These are phyloP conservation scores for Leptopilina clavipes DNA, from an alignment of 1,140 invertebrate species.

Conservation along the genomic window DNA sequence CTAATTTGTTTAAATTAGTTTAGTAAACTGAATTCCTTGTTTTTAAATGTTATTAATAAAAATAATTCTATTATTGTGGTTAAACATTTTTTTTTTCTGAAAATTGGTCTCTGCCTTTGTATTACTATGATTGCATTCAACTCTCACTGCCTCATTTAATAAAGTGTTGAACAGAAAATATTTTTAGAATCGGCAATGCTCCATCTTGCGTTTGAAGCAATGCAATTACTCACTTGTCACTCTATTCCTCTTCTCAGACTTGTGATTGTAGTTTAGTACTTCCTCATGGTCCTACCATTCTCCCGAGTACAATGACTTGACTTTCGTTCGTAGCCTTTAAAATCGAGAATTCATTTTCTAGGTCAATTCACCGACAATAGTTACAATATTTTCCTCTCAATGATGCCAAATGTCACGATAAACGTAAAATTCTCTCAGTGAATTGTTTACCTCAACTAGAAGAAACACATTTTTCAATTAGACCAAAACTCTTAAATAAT, in stretches of 20 bases:
- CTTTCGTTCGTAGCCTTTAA: constrained; percentile 20
- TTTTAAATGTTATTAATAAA: too few relatives aligned
- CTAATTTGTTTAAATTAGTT: too few relatives aligned
- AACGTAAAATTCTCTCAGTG: neutral
- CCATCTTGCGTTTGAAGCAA: constrained; percentile 40
- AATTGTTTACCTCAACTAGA: neutral
- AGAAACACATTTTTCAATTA: neutral
- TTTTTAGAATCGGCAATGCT: constrained; percentile 48
- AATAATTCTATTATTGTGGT: too few relatives aligned
- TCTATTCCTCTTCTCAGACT: constrained; percentile 23
- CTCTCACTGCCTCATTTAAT: neutral
- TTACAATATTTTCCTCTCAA: neutral
- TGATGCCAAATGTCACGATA: neutral
- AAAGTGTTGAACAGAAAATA: constrained; percentile 34
- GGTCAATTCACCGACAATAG: neutral
- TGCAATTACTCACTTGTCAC: constrained; percentile 29
- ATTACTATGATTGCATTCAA: neutral
- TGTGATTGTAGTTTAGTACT: constrained; percentile 22
- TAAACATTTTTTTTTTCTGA: too few relatives aligned
- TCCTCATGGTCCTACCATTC: constrained; percentile 10
- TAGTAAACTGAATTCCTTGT: too few relatives aligned
- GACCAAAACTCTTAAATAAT: neutral
- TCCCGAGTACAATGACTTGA: constrained; percentile 31
- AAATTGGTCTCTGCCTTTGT: too few relatives aligned
- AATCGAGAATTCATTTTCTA: constrained; percentile 14